Base-by-base conservation (phyloP, 2,888 invertebrate genomes). In the Mycalesis mineus region DNA sequence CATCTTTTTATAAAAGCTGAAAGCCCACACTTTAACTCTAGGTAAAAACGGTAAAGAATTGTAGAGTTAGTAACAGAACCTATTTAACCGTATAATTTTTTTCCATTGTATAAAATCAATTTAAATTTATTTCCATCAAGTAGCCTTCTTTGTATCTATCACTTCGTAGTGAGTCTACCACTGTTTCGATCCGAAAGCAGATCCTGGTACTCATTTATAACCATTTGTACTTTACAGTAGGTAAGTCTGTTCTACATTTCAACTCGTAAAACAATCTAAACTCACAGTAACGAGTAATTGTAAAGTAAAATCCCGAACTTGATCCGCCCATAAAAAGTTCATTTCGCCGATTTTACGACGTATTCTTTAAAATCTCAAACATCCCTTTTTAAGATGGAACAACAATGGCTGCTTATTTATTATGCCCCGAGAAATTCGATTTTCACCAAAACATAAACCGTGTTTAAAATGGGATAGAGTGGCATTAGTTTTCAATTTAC, bases 341-440 rank as follows among this genome's bases (percentile, higher is more conserved):
- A 17, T 47, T 47, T 9, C 13, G 31, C 1, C 15, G 47, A 13
- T 41, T 39, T 51, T 40, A 51, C 40, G 40, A 15, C 29, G 29
- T 41, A 40, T 51, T 40, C 51, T 11, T 31, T 51, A 29, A 51
- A 51, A 51, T 39, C 28, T 42, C 52, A 22, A 42, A 42, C 42
- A 42, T 42, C 17, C 33, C 42, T 28, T 14, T 50, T 29, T 29
- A 40, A 50, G 39, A 40, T 29, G 50, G 39, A 31, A 36, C 36
- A 42, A 37, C 36, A 49, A 52, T 42, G 8, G 42, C 1, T 29
- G 13, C 14, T 42, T 52, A 44, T 52, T 52, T 52, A 42, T 52
- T 33, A 42, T 52, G 31, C 52, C 17, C n/a, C 7, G 42, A 42
- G 52, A 52, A 42, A 52, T 52, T 52, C 52, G 52, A 52, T 52